Conservation (phyloP, 2,797 vertebrate genomes). For the Phaenicophaeus curvirostris region DNA sequence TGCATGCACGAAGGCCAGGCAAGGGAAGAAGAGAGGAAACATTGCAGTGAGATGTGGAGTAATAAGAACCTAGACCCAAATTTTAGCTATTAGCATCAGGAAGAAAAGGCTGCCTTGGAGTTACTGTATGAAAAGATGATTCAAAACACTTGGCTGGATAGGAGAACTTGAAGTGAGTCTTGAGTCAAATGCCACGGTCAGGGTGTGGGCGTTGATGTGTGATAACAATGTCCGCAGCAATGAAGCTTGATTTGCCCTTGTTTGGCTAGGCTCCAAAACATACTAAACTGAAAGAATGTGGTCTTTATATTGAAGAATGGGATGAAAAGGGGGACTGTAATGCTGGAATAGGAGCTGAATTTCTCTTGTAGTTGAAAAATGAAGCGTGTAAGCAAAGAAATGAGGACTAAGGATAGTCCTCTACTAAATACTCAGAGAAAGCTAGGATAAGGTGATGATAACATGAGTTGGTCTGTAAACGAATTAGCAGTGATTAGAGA, state of each 20-base stretch:
- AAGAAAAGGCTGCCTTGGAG: neutral
- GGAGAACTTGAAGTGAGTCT: neutral
- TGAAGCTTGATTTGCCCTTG: neutral
- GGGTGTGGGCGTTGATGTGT: neutral
- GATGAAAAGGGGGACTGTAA: neutral
- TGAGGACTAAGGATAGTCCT: neutral
- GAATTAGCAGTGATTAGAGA: neutral
- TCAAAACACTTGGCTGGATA: neutral
- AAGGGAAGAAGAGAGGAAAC: neutral
- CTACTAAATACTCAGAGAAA: neutral
- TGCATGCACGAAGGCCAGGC: fast-evolving
- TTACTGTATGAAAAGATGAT: neutral
- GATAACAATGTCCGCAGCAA: neutral
- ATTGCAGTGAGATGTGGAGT: neutral
- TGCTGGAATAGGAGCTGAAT: neutral
- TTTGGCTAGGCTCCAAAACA: neutral
- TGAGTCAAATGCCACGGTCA: fast-evolving
- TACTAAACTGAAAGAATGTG: neutral
- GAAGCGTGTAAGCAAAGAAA: neutral
- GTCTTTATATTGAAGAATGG: neutral
- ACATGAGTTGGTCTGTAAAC: neutral
- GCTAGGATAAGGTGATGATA: neutral
- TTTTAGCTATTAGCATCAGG: neutral
- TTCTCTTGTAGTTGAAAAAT: neutral
- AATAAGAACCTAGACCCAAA: neutral